Evolutionary conservation across 2,113 vertebrate species (phyloP), one percentile per base, ranked within the genome.

Genomic region (Isichthys henryi): DNA sequence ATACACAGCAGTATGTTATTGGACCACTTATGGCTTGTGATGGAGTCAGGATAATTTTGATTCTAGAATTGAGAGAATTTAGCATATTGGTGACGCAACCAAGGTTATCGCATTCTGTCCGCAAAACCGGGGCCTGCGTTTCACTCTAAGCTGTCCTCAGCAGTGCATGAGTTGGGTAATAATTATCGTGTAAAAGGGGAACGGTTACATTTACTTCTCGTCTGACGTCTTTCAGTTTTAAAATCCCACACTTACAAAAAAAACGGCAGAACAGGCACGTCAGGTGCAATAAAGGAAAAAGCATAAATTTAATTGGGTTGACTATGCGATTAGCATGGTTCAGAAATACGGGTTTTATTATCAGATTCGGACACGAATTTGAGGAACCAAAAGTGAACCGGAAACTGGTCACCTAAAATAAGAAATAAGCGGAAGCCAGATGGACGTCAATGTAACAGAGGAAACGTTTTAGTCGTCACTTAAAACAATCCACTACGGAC

Each of bases 331-430:
- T 80, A 19, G 74, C 35, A 31, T 80, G 35, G 13, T 43, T 80
- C 10, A 39, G 74, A 35, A 80, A 7, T 39, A 39, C 11, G 11
- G 31, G n/a, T 39, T 39, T 49, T 50, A 23, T 31, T 86, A n/a
- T 50, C 50, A 31, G 46, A 50, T 86, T 86, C 17, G 48, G 83
- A 48, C 83, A 86, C 13, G 83, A 86, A 49, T 49, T 27, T 86
- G 83, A 86, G 83, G 83, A 86, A 86, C 83, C 83, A 86, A 86
- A 86, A 86, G 35, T 43, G 17, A 39, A 80, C 83, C 48, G 45
- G 83, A 86, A 86, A 86, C 45, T 31, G 31, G 46, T 45, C 45
- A n/a, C 43, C 45, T 80, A 80, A 80, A 80, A 43, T 49, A 86
- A 86, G 48, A 48, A 86, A 50, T n/a, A 50, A 86, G 23, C 45